A percentile compares a stretch with the other conserved stretches of the same genome.
Conservation (phyloP, 2,888 invertebrate species). For the Hydrotaea diabolus region DNA sequence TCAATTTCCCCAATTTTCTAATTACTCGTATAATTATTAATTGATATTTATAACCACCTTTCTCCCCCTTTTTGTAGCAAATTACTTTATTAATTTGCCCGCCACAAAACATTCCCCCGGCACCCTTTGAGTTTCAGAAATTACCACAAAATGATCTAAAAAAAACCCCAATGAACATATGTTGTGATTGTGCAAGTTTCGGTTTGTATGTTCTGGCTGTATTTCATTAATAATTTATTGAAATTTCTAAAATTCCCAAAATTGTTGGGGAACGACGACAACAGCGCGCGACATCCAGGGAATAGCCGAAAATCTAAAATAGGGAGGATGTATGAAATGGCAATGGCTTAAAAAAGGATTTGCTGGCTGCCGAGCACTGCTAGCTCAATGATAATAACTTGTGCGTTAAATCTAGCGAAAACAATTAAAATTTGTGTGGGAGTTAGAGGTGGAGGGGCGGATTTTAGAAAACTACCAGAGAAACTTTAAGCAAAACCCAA, state of each 20-base stretch:
- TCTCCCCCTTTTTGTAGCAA: no score
- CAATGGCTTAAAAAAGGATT: background rate
- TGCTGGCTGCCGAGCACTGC: background rate
- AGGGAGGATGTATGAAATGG: background rate
- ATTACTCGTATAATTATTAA: background rate
- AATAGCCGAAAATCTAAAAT: background rate
- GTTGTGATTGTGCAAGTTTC: slow-evolving; percentile 6
- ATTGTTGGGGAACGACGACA: background rate
- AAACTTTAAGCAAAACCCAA: background rate
- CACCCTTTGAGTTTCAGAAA: background rate
- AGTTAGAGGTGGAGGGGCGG: background rate
- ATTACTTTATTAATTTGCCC: background rate
- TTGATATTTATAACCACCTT: background rate
- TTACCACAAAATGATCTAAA: background rate
- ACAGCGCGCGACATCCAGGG: background rate
- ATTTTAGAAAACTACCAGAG: background rate
- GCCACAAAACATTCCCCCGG: background rate
- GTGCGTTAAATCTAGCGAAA: slow-evolving; percentile 57
- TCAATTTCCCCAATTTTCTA: background rate
- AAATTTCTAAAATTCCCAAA: background rate
- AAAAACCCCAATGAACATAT: slow-evolving; percentile 8
- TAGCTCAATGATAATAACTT: slow-evolving; percentile 48
- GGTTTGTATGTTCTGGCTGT: background rate
- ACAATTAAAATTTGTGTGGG: slow-evolving; percentile 56
- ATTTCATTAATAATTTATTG: slow-evolving; percentile 21